A percentile compares a stretch with the other conserved stretches of the same genome.
phyloP scores from a whole-genome alignment of 2,113 vertebrate species.

The Anser cygnoides region DNA sequence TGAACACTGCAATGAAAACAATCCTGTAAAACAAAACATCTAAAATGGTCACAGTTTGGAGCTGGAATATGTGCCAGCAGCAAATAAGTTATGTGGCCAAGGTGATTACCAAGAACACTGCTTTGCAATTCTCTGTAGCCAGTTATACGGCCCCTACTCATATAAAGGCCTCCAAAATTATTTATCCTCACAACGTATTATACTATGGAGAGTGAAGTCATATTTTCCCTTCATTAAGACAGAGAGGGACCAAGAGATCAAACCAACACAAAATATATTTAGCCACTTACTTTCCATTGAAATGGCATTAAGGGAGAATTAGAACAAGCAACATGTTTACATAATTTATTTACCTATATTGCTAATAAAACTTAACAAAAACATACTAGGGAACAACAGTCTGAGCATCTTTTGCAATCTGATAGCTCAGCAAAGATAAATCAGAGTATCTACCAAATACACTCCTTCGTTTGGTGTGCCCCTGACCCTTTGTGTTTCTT shows the following conservation, averaged over 20 bases:
- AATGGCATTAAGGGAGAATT: background rate
- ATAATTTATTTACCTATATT: slow-evolving; percentile 30
- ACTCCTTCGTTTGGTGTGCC: background rate
- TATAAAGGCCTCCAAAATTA: background rate
- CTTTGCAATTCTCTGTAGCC: background rate
- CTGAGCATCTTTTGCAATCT: background rate
- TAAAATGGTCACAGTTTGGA: background rate
- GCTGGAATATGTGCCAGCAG: background rate
- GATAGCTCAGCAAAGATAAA: background rate
- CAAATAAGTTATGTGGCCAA: background rate
- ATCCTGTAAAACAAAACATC: background rate
- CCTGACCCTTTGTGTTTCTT: slow-evolving; percentile 26
- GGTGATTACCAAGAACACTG: background rate
- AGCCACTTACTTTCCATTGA: background rate
- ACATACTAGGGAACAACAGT: background rate
- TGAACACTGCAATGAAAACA: background rate
- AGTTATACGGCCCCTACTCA: background rate
- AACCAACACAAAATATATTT: background rate
- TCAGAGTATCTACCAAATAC: background rate
- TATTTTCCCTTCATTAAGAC: slow-evolving; percentile 3
- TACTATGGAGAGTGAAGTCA: background rate
- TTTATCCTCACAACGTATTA: background rate
- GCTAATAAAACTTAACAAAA: background rate
- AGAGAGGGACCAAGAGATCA: background rate
- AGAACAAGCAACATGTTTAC: background rate